Conservation (phyloP, 2,797 vertebrate genomes). For the Mionectes olivaceus region DNA sequence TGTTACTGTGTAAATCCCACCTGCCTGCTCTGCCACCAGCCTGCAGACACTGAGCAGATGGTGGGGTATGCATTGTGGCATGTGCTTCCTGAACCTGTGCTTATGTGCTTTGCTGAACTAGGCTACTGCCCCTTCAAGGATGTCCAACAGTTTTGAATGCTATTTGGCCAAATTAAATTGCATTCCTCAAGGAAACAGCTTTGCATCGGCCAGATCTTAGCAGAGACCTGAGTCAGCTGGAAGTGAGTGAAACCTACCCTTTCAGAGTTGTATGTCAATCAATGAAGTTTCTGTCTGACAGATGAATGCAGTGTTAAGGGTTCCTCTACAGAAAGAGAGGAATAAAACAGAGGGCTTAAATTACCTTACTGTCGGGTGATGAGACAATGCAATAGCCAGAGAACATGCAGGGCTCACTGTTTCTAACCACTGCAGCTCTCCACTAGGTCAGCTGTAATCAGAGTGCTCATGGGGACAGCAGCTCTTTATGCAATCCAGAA, state of each 20-base stretch:
- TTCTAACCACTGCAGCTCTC: neutral
- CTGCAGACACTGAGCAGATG: rapidly evolving
- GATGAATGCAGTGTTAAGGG: neutral
- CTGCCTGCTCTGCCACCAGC: neutral
- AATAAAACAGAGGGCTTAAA: neutral
- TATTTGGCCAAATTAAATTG: neutral
- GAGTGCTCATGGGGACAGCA: neutral
- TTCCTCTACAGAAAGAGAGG: neutral
- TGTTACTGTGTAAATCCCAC: neutral
- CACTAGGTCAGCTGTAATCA: rapidly evolving
- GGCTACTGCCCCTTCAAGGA: neutral
- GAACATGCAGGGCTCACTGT: neutral
- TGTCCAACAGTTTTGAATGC: neutral
- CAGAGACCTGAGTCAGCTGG: neutral
- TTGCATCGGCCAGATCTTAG: neutral
- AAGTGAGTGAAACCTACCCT: neutral
- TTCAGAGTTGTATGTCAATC: neutral
- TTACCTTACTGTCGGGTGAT: neutral
- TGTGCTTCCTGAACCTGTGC: neutral
- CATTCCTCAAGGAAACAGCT: neutral
- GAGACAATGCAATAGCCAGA: neutral
- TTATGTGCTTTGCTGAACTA: neutral
- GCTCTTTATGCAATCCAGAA: neutral
- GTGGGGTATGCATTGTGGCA: rapidly evolving
- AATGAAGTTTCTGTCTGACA: neutral